A percentile compares a stretch with the other conserved stretches of the same genome.
Conservation (phyloP, 1,140 invertebrate species). For the Lordiphosa clarofinis region DNA sequence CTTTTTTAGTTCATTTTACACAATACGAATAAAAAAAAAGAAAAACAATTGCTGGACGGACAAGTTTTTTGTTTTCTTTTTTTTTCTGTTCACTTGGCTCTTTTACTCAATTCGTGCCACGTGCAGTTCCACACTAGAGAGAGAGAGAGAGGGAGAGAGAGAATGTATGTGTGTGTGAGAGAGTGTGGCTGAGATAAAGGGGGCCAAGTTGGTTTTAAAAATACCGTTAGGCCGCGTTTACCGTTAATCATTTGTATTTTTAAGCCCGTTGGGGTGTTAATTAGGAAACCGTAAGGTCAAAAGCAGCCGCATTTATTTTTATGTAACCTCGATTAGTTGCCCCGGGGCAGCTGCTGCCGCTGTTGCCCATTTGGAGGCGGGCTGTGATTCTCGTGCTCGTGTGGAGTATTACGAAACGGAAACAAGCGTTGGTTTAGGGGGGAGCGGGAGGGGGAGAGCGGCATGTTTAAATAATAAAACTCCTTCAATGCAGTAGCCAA, state of each 20-base stretch:
- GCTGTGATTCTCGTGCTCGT: neutral
- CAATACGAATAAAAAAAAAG: conserved; percentile 21
- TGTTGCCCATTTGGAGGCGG: conserved; percentile 10
- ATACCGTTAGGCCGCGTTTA: conserved; percentile 54
- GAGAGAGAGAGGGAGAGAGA: conserved; percentile 6
- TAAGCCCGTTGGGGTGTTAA: conserved; percentile 23
- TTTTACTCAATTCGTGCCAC: conserved; percentile 49
- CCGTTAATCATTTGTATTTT: conserved; percentile 43
- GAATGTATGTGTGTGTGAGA: neutral
- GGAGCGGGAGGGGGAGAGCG: conserved; percentile 29
- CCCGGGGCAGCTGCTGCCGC: neutral
- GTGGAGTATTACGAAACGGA: conserved; percentile 71
- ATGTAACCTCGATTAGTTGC: conserved; percentile 55
- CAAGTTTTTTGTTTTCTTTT: conserved; percentile 50
- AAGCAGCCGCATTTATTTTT: conserved; percentile 44
- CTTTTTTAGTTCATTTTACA: conserved; percentile 50
- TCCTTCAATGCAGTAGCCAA: conserved; percentile 46
- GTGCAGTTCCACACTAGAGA: conserved; percentile 47
- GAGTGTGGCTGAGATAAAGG: too few species aligned
- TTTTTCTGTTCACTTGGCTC: conserved; percentile 29
- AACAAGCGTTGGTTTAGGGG: conserved; percentile 38
- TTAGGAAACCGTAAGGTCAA: conserved; percentile 34
- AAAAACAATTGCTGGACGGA: conserved; percentile 51
- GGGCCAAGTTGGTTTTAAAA: conserved; percentile 23
- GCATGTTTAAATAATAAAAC: conserved; percentile 62